Evolutionary conservation across 2,888 invertebrate genomes (phyloP).

Genomic region (Seira ritae): DNA sequence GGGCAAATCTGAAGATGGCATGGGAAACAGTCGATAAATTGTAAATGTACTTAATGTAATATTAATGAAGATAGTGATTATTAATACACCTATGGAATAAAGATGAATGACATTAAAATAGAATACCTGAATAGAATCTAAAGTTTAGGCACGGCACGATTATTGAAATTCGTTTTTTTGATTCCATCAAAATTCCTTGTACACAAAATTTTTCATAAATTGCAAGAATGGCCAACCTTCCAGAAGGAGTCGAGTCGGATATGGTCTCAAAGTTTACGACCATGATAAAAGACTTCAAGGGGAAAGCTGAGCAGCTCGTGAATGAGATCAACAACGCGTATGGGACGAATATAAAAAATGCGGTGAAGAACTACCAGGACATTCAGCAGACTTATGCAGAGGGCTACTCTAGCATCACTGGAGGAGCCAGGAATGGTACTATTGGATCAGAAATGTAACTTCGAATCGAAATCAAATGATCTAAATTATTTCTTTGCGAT

Average conservation of each 20-base stretch:
- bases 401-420: conserved; percentile 10
- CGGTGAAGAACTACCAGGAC: not conserved
- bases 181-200: too few species aligned
- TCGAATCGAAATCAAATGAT: not conserved
- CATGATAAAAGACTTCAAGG: conserved; percentile 47
- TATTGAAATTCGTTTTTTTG: too few species aligned
- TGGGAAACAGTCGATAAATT: too few species aligned
- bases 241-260: not conserved
- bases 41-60: too few species aligned
- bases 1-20: too few species aligned
- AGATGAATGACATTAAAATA: too few species aligned
- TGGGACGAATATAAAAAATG: conserved; percentile 5
- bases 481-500: not conserved
- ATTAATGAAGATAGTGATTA: too few species aligned
- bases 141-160: too few species aligned
- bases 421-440: conserved; percentile 7
- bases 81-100: too few species aligned
- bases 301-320: conserved; percentile 31
- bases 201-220: too few species aligned
- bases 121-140: too few species aligned
- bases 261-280: conserved; percentile 32
- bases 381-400: conserved; percentile 31
- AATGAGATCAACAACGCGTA: conserved; percentile 26
- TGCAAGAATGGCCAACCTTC: too few species aligned
- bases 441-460: conserved; percentile 34